Conservation (phyloP, 1,140 invertebrate genomes). For the Tribolium castaneum region DNA sequence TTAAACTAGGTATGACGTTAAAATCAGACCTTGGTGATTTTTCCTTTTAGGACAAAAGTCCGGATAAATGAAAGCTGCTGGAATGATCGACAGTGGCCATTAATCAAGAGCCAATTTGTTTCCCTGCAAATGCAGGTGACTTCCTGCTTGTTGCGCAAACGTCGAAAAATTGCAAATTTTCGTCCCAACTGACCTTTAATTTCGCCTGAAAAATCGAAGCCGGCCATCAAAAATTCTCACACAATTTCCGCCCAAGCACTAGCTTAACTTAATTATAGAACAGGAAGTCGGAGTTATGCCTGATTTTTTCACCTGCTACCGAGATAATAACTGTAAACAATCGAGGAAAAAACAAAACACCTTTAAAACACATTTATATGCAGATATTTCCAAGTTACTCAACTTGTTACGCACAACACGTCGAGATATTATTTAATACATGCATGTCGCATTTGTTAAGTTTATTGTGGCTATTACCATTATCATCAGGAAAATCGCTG, state of each 20-base stretch:
- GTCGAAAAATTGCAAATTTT: no score
- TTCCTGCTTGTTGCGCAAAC: no score
- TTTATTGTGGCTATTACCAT: background rate
- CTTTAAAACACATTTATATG: constrained; percentile 24
- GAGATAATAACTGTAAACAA: constrained; percentile 32
- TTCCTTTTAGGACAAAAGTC: no score
- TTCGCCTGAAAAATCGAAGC: constrained; percentile 13
- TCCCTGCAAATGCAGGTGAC: background rate
- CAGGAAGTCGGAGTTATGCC: constrained; percentile 25
- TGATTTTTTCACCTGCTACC: background rate
- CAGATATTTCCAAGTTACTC: constrained; percentile 21
- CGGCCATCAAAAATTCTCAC: constrained; percentile 15
- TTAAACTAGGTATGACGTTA: no score
- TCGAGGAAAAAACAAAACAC: constrained; percentile 25
- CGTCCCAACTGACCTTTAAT: constrained; percentile 21
- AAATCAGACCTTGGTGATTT: no score
- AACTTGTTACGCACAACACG: constrained; percentile 2
- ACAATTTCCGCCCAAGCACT: constrained; percentile 13
- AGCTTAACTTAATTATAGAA: constrained; percentile 21
- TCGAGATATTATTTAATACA: constrained; percentile 14
- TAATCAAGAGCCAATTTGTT: no score
- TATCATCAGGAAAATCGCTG: background rate
- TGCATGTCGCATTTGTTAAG: background rate
- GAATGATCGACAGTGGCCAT: no score
- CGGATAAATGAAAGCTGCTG: no score